These are phyloP conservation scores for Erannis defoliaria DNA, from an alignment of 2,888 invertebrate genomes.

Conservation along the genomic window DNA sequence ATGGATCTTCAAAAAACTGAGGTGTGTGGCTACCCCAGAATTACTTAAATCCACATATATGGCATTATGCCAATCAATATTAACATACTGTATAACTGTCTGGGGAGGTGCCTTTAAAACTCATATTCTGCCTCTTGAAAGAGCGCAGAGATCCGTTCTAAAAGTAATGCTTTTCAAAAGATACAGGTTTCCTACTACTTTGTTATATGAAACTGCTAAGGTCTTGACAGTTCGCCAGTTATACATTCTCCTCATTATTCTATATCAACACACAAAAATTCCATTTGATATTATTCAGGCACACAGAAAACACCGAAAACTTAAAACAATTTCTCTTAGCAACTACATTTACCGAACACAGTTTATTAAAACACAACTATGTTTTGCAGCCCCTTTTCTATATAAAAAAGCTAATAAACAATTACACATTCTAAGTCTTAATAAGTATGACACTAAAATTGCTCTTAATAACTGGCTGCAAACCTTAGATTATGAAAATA, in stretches of 20 bases:
- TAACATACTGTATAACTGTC: background rate
- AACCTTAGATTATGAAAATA: too few species aligned
- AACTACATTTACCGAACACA: background rate
- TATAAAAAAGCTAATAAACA: too few species aligned
- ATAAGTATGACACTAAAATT: background rate
- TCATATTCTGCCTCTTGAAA: background rate
- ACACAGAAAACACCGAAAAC: too few species aligned
- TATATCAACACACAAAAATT: background rate
- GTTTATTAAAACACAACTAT: background rate
- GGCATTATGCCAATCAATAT: background rate
- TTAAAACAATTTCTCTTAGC: background rate
- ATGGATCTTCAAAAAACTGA: background rate
- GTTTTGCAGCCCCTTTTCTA: background rate
- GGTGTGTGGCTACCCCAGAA: background rate
- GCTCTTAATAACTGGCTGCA: too few species aligned
- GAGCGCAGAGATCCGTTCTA: background rate
- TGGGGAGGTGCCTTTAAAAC: background rate
- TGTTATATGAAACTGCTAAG: background rate
- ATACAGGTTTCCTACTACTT: background rate
- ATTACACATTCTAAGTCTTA: background rate
- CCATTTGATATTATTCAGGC: too few species aligned
- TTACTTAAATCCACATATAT: background rate
- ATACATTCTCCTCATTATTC: background rate
- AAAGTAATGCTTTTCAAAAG: background rate
- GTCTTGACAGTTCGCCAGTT: background rate